A percentile compares a stretch with the other conserved stretches of the same genome.
Conservation (phyloP, 2,113 vertebrate species). For the Turnix velox region DNA sequence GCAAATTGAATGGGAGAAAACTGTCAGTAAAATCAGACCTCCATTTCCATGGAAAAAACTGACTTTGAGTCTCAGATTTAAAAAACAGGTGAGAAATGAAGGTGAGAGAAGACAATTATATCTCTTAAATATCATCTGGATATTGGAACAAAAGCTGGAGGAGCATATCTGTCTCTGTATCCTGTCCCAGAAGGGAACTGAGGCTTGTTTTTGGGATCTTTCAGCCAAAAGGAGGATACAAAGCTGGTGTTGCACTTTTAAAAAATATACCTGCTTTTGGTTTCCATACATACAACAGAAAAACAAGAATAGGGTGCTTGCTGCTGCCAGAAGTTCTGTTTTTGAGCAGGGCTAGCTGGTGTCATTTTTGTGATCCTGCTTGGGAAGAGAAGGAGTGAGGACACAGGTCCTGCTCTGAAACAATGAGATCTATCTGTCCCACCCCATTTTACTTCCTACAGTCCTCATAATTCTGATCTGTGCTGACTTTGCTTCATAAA, state of each 20-base stretch:
- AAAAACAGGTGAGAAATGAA: not conserved
- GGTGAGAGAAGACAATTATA: not conserved
- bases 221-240: not conserved
- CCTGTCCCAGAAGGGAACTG: not conserved
- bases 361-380: not conserved
- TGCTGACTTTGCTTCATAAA: not conserved
- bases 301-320: not conserved
- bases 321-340: not conserved
- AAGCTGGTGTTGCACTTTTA: not conserved
- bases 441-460: not conserved
- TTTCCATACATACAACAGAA: not conserved
- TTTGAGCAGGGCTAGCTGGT: not conserved
- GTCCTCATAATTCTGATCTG: not conserved
- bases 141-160: not conserved
- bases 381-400: not conserved
- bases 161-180: not conserved
- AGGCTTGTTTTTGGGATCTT: not conserved
- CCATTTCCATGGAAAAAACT: not conserved
- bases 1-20: not conserved
- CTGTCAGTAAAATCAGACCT: not conserved
- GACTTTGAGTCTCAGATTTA: not conserved
- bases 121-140: not conserved
- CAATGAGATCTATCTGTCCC: not conserved
- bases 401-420: not conserved
- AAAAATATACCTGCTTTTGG: not conserved